Percentiles rank a stretch among this genome's conserved stretches.
These are phyloP conservation scores for Blastobasis lacticolella DNA, from an alignment of 2,888 invertebrate species.

Conservation along the genomic window DNA sequence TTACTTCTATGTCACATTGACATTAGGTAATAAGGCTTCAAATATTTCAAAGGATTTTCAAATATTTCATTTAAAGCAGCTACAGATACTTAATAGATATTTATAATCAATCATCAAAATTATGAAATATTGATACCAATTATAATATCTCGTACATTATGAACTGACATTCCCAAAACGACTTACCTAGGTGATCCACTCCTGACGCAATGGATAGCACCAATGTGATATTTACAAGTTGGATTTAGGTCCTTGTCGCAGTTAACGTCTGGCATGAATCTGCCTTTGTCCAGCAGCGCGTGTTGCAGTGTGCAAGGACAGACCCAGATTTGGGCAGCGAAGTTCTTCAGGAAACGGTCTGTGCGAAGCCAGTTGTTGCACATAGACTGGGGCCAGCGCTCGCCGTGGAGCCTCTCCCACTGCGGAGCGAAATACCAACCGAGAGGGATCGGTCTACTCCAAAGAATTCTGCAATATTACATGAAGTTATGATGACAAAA, in stretches of 20 bases:
- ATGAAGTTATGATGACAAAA: background rate
- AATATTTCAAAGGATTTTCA: no score
- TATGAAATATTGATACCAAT: no score
- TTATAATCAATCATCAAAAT: no score
- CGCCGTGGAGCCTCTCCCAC: conserved; percentile 88
- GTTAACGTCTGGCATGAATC: conserved; percentile 90
- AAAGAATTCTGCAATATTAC: conserved; percentile 75
- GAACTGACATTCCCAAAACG: no score
- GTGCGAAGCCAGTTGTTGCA: conserved; percentile 94
- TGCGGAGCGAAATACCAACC: conserved; percentile 94
- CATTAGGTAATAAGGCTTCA: no score
- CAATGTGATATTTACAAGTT: conserved; percentile 89
- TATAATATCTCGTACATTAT: no score
- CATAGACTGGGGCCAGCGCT: conserved; percentile 85
- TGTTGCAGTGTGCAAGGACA: conserved; percentile 96
- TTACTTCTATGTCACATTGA: no score
- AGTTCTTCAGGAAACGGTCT: conserved; percentile 87
- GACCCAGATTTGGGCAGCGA: conserved; percentile 86
- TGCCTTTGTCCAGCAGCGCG: conserved; percentile 92
- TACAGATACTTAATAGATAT: no score
- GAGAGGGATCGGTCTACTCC: conserved; percentile 94
- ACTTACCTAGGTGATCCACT: conserved; percentile 89
- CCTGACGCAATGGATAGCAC: conserved; percentile 93
- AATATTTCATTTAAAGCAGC: no score
- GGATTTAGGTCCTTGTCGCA: conserved; percentile 95